Percentiles rank a stretch among this genome's conserved stretches.
These are phyloP conservation scores for Galeopsomyia nigrocyanea DNA, from an alignment of 2,888 invertebrate species.

Conservation along the genomic window DNA sequence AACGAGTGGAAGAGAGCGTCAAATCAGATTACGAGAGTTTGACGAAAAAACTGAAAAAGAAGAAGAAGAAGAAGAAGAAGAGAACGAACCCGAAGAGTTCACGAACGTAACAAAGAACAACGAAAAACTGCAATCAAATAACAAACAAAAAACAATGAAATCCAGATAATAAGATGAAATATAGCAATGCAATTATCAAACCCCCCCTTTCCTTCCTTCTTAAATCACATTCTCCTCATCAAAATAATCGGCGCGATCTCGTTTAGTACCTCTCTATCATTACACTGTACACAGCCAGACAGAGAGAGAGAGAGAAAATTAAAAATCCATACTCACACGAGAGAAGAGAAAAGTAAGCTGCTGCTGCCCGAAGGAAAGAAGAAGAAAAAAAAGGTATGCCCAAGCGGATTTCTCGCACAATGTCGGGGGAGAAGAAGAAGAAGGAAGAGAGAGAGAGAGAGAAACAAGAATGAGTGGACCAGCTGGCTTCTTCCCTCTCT, in stretches of 20 bases:
- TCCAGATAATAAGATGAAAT: no score
- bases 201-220: no score
- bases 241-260: conserved; percentile 3
- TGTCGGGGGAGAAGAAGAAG: conserved; percentile 29
- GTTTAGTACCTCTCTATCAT: neutral
- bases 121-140: no score
- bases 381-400: conserved; percentile 12
- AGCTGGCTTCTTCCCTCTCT: conserved; percentile 34
- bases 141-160: no score
- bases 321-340: conserved; percentile 5
- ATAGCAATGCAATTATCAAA: no score
- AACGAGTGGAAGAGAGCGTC: no score
- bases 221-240: neutral
- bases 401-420: conserved; percentile 2
- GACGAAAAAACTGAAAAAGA: no score
- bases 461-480: conserved; percentile 31
- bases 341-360: conserved; percentile 34
- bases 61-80: no score
- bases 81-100: no score
- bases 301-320: conserved; percentile 5
- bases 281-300: neutral
- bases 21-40: no score
- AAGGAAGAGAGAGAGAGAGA: conserved; percentile 31
- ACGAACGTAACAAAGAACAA: no score
- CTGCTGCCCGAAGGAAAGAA: conserved; percentile 16